phyloP scores from a whole-genome alignment of 2,113 vertebrate species.

The Pimephales promelas region DNA sequence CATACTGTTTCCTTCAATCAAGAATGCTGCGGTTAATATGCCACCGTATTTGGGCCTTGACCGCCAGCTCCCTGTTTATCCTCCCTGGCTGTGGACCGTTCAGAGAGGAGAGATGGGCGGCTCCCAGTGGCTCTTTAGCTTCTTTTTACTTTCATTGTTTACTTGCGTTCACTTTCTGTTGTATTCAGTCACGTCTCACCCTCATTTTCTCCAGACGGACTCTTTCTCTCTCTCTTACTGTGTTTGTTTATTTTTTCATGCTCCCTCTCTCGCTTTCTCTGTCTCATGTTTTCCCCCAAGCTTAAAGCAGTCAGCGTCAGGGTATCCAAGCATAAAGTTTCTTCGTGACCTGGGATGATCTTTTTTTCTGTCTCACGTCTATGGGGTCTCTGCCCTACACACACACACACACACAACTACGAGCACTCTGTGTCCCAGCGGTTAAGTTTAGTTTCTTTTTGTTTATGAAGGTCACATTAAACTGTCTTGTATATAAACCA shows the following conservation, averaged over 20 bases:
- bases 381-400: not conserved
- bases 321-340: constrained; percentile 18
- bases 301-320: not conserved
- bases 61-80: not conserved
- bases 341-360: constrained; percentile 29
- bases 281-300: not conserved
- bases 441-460: not conserved
- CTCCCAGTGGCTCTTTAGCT: not conserved
- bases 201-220: not conserved
- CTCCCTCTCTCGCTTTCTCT: not conserved
- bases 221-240: not conserved
- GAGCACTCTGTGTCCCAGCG: not conserved
- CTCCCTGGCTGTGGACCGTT: not conserved
- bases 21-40: constrained; percentile 43
- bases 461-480: no score
- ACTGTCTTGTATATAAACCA: no score
- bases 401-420: not conserved
- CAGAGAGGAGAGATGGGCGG: not conserved
- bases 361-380: not conserved
- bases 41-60: not conserved
- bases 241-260: not conserved
- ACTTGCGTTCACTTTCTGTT: not conserved
- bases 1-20: constrained; percentile 30
- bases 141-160: not conserved
- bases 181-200: not conserved